A percentile compares a stretch with the other conserved stretches of the same genome.
These are phyloP conservation scores for Andrena marginata DNA, from an alignment of 2,888 invertebrate species.

Conservation along the genomic window DNA sequence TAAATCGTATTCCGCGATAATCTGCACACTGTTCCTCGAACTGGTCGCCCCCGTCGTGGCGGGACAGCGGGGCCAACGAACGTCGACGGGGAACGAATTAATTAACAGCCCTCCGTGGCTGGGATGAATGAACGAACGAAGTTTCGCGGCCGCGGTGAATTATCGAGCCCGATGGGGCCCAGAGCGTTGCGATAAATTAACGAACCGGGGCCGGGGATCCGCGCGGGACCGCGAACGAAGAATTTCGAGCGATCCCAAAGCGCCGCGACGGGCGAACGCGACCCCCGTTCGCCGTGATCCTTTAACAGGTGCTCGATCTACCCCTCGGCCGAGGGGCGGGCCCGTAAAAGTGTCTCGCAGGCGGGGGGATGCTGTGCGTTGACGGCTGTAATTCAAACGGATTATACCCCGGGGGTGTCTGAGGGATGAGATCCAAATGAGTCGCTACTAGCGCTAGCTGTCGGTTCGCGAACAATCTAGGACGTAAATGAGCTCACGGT, in stretches of 20 bases:
- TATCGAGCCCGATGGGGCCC: conserved; percentile 21
- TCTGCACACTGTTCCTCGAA: neutral
- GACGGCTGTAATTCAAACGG: conserved; percentile 82
- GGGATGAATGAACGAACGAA: conserved; percentile 37
- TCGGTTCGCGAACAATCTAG: conserved; percentile 56
- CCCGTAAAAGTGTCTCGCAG: conserved; percentile 51
- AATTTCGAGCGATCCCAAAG: conserved; percentile 62
- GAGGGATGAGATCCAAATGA: conserved; percentile 78
- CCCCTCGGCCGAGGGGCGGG: conserved; percentile 56
- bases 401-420: conserved; percentile 79
- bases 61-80: neutral
- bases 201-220: conserved; percentile 6
- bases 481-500: conserved; percentile 53
- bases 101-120: conserved; percentile 20
- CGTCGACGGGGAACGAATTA: conserved; percentile 17
- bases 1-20: conserved; percentile 1
- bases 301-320: conserved; percentile 79
- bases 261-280: conserved; percentile 22
- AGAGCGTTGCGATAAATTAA: conserved; percentile 27
- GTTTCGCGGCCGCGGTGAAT: conserved; percentile 28
- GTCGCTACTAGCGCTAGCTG: conserved; percentile 66
- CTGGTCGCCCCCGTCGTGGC: neutral
- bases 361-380: conserved; percentile 60
- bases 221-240: conserved; percentile 40
- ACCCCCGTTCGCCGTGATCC: conserved; percentile 40